Evolutionary conservation across 2,888 invertebrate genomes (phyloP), one percentile per base, ranked within the genome.

Genomic region (Orthosia cruda): DNA sequence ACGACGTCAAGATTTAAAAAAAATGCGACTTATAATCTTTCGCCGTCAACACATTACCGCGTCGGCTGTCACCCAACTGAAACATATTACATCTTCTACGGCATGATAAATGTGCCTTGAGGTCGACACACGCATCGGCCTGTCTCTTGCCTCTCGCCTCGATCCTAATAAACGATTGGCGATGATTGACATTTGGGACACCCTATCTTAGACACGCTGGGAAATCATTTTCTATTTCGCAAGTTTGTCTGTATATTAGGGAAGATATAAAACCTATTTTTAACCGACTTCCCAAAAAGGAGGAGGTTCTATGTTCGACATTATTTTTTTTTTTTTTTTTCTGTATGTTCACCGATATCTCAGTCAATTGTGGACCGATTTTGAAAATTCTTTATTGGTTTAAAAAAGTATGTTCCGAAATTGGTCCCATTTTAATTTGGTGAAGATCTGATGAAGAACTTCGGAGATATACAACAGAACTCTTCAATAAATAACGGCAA

Each of bases 1-100:
- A 80, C 69, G 78, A 77, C 80, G 78, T 66, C 69, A 76, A 47
- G 61, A 74, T 65, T 18, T 74, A 72, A 70, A 87, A 71, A 62
- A 85, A 91, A 89, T 88, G 84, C 75, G 88, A 91, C 90, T 89
- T 89, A 90, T 91, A 90, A 92, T 90, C 89, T 88, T 87, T 86
- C 83, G 89, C 88, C 87, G 86, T 86, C 83, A 86, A 58, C 86
- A 61, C 88, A 91, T 93, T 94, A 94, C 93, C 94, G 81, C 89
- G 84, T 84, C 78, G 86, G 89, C 94, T 95, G 96, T 95, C 96
- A 93, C 89, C 92, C 88, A 87, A 89, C 89, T 92, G 90, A 92
- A 95, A 96, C 95, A 96, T 96, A 96, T 96, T 96, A 96, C 95
- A 95, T 93, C 91, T 94, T 94, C 91, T 92, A 91, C 91, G 87